Evolutionary conservation across 2,113 vertebrate species (phyloP).

Genomic region (Silurus asotus): DNA sequence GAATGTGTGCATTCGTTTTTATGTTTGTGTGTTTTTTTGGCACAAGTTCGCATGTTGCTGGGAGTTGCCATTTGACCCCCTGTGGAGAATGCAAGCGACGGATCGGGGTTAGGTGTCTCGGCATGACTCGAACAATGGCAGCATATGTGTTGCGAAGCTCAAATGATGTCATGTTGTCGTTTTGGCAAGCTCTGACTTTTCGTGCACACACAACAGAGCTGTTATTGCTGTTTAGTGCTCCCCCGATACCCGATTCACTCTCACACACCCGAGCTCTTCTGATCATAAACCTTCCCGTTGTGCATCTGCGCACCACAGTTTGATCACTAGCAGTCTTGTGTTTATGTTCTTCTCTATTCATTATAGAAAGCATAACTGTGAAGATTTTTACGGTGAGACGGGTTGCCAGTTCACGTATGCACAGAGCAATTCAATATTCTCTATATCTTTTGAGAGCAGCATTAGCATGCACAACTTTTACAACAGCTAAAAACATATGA

Average conservation of each 20-base stretch:
- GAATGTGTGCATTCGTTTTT: not conserved
- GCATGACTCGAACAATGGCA: slow-evolving; percentile 57
- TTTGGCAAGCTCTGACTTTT: slow-evolving; percentile 61
- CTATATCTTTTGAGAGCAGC: not conserved
- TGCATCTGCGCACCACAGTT: slow-evolving; percentile 17
- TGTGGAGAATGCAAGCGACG: slow-evolving; percentile 29
- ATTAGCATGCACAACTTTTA: not conserved
- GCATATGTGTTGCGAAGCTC: slow-evolving; percentile 63
- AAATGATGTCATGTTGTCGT: slow-evolving; percentile 65
- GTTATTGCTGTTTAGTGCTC: slow-evolving; percentile 70
- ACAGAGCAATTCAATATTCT: not conserved
- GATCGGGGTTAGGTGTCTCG: slow-evolving; percentile 66
- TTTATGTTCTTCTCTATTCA: slow-evolving; percentile 6
- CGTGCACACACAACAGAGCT: slow-evolving; percentile 55
- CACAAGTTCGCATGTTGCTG: slow-evolving; percentile 23
- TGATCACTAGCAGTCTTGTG: slow-evolving; percentile 2
- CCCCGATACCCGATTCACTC: slow-evolving; percentile 62
- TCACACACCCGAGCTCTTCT: slow-evolving; percentile 44
- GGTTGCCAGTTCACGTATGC: not conserved
- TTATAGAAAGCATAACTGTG: not conserved
- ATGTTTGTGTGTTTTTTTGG: slow-evolving; percentile 28
- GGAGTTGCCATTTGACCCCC: slow-evolving; percentile 45
- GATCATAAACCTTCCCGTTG: slow-evolving; percentile 15
- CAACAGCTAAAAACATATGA: not conserved
- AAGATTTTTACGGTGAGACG: not conserved